A percentile compares a stretch with the other conserved stretches of the same genome.
phyloP scores from a whole-genome alignment of 2,888 invertebrate genomes.

The Stenchaetothrips biformis region DNA sequence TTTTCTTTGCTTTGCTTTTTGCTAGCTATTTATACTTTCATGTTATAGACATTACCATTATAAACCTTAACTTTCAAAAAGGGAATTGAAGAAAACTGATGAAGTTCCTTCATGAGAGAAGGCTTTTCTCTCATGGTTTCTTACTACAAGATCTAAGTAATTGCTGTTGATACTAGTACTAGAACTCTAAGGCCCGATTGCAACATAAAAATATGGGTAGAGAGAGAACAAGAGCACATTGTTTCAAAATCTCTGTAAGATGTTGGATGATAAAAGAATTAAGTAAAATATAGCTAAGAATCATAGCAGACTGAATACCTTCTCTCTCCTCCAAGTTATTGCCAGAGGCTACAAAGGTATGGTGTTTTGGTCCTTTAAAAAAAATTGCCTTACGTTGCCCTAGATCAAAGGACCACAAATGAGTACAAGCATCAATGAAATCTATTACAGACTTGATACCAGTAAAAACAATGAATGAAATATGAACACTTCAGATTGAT shows the following conservation, averaged over 20 bases:
- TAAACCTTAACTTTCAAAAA: too few relatives aligned
- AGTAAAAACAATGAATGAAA: not conserved
- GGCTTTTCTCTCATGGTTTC: too few relatives aligned
- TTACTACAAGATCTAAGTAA: too few relatives aligned
- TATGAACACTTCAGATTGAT: constrained; percentile 12
- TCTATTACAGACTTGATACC: not conserved
- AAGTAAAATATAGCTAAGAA: constrained; percentile 16
- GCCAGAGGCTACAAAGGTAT: not conserved
- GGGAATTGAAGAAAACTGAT: too few relatives aligned
- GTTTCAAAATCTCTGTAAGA: not conserved
- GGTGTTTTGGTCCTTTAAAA: not conserved
- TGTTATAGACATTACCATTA: too few relatives aligned
- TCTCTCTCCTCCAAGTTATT: not conserved
- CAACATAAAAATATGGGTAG: not conserved
- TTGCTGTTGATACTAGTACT: too few relatives aligned
- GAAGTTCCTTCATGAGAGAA: too few relatives aligned
- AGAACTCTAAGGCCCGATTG: too few relatives aligned
- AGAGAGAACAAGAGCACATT: not conserved
- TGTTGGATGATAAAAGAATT: not conserved
- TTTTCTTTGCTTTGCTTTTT: too few relatives aligned
- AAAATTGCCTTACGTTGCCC: not conserved
- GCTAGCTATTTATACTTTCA: too few relatives aligned
- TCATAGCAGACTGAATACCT: not conserved
- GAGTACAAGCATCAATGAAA: not conserved
- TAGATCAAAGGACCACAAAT: not conserved